These are phyloP conservation scores for Botia kubotai DNA, from an alignment of 2,797 vertebrate genomes.

Conservation along the genomic window DNA sequence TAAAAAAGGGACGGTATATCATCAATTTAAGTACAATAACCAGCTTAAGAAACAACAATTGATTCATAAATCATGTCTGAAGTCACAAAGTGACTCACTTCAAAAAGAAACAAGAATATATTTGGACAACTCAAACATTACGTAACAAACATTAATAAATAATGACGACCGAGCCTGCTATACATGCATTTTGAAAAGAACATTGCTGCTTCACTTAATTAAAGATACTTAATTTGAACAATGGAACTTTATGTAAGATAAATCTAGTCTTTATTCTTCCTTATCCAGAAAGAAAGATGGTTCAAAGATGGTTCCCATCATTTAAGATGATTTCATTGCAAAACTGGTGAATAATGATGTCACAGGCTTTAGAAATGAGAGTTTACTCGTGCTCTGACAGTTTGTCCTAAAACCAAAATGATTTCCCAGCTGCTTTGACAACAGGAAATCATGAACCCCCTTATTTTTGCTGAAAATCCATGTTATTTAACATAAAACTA, in stretches of 20 bases:
- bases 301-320: not conserved
- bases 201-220: not conserved
- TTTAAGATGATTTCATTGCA: slow-evolving; percentile 10
- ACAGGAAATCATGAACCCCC: not conserved
- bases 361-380: not conserved
- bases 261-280: not conserved
- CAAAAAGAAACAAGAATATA: slow-evolving; percentile 25
- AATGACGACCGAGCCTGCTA: not conserved
- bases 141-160: not conserved
- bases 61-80: not conserved
- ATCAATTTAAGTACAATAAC: not conserved
- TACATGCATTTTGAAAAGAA: not conserved
- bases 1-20: slow-evolving; percentile 5
- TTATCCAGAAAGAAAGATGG: not conserved
- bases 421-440: not conserved
- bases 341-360: slow-evolving; percentile 2
- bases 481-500: not conserved
- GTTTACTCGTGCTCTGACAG: not conserved
- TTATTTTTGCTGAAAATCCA: not conserved
- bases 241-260: not conserved
- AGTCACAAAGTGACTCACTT: slow-evolving; percentile 6
- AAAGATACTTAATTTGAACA: slow-evolving; percentile 24
- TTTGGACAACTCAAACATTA: not conserved
- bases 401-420: slow-evolving; percentile 3
- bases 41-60: not conserved